Evolutionary conservation across 2,888 invertebrate genomes (phyloP).

Genomic region (Calephelis perditalis): DNA sequence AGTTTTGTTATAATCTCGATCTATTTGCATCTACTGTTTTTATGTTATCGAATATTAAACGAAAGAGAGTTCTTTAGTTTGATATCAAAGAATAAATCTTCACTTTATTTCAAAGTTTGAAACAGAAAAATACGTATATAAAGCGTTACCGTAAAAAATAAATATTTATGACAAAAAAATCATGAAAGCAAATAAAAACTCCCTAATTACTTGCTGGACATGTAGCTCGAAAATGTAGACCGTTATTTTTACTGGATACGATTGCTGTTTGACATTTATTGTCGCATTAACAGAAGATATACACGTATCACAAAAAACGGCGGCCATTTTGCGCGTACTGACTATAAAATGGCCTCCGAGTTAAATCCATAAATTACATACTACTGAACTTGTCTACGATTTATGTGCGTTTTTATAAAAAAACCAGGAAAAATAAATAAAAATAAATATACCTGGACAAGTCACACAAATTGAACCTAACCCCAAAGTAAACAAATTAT

Average conservation of each 20-base stretch:
- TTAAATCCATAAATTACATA: background rate
- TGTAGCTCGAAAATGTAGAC: constrained; percentile 52
- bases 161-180: constrained; percentile 32
- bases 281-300: constrained; percentile 60
- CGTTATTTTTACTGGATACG: constrained; percentile 69
- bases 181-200: constrained; percentile 31
- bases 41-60: too few relatives aligned
- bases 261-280: constrained; percentile 61
- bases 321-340: constrained; percentile 57
- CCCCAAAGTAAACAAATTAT: too few relatives aligned
- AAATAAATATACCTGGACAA: too few relatives aligned
- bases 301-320: constrained; percentile 46
- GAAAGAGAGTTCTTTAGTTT: too few relatives aligned
- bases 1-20: too few relatives aligned
- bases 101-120: background rate
- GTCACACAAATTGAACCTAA: too few relatives aligned
- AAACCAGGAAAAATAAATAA: too few relatives aligned
- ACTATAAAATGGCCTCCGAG: background rate
- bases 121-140: constrained; percentile 5
- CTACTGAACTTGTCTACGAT: too few relatives aligned
- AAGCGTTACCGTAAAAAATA: constrained; percentile 17
- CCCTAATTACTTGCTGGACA: constrained; percentile 61
- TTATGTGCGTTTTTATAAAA: too few relatives aligned
- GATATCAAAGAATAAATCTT: too few relatives aligned
- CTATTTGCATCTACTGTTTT: too few relatives aligned